Conservation (phyloP, 1,140 invertebrate genomes). For the Anastrepha obliqua region DNA sequence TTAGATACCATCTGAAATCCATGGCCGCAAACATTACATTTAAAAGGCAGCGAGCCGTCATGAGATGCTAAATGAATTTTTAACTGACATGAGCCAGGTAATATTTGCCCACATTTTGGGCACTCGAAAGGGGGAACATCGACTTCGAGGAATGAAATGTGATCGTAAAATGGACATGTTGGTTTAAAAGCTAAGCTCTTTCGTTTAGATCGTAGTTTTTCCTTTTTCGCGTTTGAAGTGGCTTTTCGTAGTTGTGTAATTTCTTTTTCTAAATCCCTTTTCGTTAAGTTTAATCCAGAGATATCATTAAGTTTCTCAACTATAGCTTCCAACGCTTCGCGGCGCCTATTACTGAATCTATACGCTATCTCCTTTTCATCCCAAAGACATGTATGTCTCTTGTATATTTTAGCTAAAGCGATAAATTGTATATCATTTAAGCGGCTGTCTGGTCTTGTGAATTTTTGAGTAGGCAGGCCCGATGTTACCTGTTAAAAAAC, state of each 20-base stretch:
- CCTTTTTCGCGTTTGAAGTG: constrained; percentile 44
- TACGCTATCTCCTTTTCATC: constrained; percentile 53
- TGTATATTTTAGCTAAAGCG: constrained; percentile 54
- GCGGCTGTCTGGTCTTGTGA: neutral
- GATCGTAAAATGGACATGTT: constrained; percentile 18
- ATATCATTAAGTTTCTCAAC: constrained; percentile 27
- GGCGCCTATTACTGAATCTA: constrained; percentile 49
- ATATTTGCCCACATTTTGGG: constrained; percentile 57
- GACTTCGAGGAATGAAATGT: constrained; percentile 44
- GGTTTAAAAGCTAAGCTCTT: neutral
- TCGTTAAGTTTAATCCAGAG: constrained; percentile 21
- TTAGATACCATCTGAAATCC: constrained; percentile 61
- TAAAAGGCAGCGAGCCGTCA: constrained; percentile 60
- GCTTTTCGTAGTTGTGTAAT: constrained; percentile 47
- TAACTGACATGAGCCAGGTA: constrained; percentile 58
- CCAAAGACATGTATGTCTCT: constrained; percentile 50
- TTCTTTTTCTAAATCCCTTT: constrained; percentile 47
- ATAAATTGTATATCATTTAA: neutral
- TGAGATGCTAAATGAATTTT: constrained; percentile 61
- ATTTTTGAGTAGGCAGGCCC: neutral
- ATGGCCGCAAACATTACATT: constrained; percentile 60
- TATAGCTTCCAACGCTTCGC: constrained; percentile 41
- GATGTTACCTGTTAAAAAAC: neutral
- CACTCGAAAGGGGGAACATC: constrained; percentile 60
- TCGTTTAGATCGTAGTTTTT: constrained; percentile 16